Conservation (phyloP, 35 echinoderm and acorn worm genomes). For the Apostichopus parvimensis region DNA sequence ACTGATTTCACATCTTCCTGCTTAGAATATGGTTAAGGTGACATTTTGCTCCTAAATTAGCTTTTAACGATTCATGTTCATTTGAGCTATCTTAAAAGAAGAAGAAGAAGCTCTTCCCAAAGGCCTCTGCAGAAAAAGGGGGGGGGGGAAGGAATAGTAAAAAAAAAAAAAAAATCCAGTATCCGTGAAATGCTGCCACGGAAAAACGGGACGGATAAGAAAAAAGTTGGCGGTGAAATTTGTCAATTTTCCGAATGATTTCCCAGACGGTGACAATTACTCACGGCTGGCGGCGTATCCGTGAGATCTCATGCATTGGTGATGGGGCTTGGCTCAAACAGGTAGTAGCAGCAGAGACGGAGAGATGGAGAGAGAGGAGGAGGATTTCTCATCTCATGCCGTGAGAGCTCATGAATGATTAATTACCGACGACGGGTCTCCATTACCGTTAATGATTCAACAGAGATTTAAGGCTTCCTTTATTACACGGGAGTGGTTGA, state of each 20-base stretch:
- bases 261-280: not conserved
- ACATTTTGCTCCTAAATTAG: slow-evolving; percentile 10
- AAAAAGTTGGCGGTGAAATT: slow-evolving; percentile 3
- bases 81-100: not conserved
- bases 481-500: too few relatives aligned
- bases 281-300: not conserved
- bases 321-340: too few relatives aligned
- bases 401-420: not conserved
- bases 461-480: too few relatives aligned
- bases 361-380: too few relatives aligned
- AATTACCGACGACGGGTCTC: not conserved
- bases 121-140: not conserved
- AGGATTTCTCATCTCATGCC: not conserved
- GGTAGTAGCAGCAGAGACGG: too few relatives aligned
- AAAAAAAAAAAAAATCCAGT: not conserved
- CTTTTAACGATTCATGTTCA: slow-evolving; percentile 3
- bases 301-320: not conserved
- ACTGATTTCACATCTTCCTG: not conserved
- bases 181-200: not conserved
- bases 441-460: not conserved
- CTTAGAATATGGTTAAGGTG: not conserved
- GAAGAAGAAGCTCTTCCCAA: not conserved
- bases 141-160: too few relatives aligned
- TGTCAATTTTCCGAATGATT: slow-evolving; percentile 10
- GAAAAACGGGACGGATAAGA: not conserved